These are phyloP conservation scores for Adelphocoris suturalis DNA, from an alignment of 2,888 invertebrate species.

Conservation along the genomic window DNA sequence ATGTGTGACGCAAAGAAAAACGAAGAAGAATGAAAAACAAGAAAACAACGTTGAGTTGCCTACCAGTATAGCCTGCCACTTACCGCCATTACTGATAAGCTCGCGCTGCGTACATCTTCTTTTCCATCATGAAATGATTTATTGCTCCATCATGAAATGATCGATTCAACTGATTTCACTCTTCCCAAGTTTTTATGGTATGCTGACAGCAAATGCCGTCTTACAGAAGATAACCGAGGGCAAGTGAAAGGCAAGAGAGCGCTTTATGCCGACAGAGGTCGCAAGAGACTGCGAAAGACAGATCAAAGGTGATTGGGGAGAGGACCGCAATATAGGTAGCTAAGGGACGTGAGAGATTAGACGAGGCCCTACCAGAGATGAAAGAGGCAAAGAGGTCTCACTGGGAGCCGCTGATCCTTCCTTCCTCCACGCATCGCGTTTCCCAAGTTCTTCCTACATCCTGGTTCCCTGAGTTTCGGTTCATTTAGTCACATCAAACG, in stretches of 20 bases:
- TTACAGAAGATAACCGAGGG: neutral
- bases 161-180: no score
- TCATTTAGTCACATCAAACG: slow-evolving; percentile 37
- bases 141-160: no score
- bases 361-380: neutral
- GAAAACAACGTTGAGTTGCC: no score
- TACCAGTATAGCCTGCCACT: no score
- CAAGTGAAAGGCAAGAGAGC: neutral
- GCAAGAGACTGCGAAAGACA: neutral
- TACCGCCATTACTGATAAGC: no score
- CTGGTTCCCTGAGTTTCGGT: neutral
- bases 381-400: neutral
- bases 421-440: neutral
- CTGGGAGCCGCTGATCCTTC: neutral
- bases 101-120: no score
- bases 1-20: no score
- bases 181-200: no score
- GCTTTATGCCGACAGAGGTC: neutral
- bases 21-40: no score
- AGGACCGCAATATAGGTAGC: slow-evolving; percentile 8
- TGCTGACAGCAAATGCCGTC: no score
- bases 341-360: neutral
- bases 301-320: slow-evolving; percentile 16
- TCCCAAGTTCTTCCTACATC: neutral
- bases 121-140: no score